Percentiles rank a stretch among this genome's conserved stretches.
These are phyloP conservation scores for Clinocottus analis DNA, from an alignment of 2,113 vertebrate species.

Conservation along the genomic window DNA sequence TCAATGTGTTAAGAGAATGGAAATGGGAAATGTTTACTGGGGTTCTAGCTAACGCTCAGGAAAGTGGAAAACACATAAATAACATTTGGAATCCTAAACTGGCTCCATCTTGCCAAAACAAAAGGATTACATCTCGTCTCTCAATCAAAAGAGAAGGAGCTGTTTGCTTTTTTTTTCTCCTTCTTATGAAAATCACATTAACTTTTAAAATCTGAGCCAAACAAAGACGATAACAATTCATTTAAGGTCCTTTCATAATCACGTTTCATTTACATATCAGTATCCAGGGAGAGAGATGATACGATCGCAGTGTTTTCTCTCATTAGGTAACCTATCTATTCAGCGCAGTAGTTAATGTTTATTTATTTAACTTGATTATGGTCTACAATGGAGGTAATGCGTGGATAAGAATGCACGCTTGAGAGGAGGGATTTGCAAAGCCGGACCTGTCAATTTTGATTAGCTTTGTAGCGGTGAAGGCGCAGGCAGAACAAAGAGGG, in stretches of 20 bases:
- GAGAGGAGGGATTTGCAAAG: slow-evolving; percentile 65
- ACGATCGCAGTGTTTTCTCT: slow-evolving; percentile 62
- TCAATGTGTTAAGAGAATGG: neutral
- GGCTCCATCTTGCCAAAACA: neutral
- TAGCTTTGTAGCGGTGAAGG: slow-evolving; percentile 37
- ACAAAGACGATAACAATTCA: slow-evolving; percentile 59
- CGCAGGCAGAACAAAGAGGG: slow-evolving; percentile 25
- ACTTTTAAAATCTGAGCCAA: slow-evolving; percentile 41
- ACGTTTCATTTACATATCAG: slow-evolving; percentile 63
- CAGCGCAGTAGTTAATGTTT: slow-evolving; percentile 44
- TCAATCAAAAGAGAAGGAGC: slow-evolving; percentile 15
- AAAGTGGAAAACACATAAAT: slow-evolving; percentile 12
- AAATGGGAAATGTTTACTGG: neutral
- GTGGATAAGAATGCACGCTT: slow-evolving; percentile 64
- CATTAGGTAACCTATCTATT: slow-evolving; percentile 53
- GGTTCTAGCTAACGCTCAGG: no score
- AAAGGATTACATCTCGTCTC: slow-evolving; percentile 22
- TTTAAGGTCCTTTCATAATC: slow-evolving; percentile 69
- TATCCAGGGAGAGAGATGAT: slow-evolving; percentile 61
- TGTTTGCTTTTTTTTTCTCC: neutral
- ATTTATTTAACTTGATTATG: slow-evolving; percentile 67
- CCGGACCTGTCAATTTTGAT: slow-evolving; percentile 70
- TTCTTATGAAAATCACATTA: slow-evolving; percentile 43
- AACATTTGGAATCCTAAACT: neutral
- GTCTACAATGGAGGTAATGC: slow-evolving; percentile 63